These are phyloP conservation scores for Cosmorhoe ocellata DNA, from an alignment of 2,888 invertebrate species.

Conservation along the genomic window DNA sequence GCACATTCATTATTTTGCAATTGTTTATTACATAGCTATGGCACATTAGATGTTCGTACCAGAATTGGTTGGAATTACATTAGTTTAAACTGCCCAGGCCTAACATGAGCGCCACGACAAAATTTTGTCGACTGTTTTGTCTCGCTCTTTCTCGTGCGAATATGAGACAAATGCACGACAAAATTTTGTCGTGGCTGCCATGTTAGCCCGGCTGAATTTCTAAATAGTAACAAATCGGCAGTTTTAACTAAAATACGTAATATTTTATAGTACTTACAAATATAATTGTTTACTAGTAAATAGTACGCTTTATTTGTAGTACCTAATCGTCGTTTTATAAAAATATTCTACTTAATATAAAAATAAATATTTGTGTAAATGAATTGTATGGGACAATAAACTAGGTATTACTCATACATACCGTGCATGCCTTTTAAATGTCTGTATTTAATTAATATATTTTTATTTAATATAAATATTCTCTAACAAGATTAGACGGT, in stretches of 20 bases:
- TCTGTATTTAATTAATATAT: conserved; percentile 1
- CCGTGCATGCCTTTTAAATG: conserved; percentile 14
- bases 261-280: neutral
- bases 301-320: conserved; percentile 13
- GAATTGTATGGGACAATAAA: conserved; percentile 35
- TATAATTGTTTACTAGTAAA: neutral
- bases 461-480: neutral
- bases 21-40: conserved; percentile 21
- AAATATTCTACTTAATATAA: conserved; percentile 26
- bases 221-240: no score
- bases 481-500: no score
- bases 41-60: conserved; percentile 1
- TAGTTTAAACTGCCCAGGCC: neutral
- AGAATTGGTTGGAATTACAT: neutral
- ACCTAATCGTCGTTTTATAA: conserved; percentile 20
- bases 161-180: no score
- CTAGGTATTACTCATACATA: conserved; percentile 22
- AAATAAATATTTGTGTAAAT: conserved; percentile 26
- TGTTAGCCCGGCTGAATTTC: no score
- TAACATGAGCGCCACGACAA: no score
- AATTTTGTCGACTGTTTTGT: no score
- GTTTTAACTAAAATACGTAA: no score
- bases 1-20: conserved; percentile 24
- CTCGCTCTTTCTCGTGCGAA: no score
- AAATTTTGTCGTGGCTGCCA: no score